Evolutionary conservation across 1,140 invertebrate genomes (phyloP), one percentile per base, ranked within the genome.

Genomic region (Drosophila mauritiana): DNA sequence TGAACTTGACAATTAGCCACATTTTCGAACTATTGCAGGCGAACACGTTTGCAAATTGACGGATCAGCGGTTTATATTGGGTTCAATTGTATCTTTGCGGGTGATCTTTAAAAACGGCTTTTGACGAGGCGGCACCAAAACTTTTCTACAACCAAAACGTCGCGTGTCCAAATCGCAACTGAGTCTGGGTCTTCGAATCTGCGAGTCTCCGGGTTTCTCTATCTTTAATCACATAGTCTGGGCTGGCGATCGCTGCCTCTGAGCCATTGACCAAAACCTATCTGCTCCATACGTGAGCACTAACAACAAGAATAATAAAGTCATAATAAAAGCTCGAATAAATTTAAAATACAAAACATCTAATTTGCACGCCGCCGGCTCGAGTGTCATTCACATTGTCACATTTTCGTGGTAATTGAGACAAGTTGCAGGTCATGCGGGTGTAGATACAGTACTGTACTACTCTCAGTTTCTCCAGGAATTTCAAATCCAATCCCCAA

Each of bases 281-380:
- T 77, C 63, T 61, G 55, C 64, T 52, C n/a, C 43, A 72, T 46
- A 72, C 53, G 63, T 56, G 31, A 39, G 42, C 65, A 65, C 65
- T 53, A 65, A 31, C 69, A 73, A 59, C 46, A 75, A 58, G 52
- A 52, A 46, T 53, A 68, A 80, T 62, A 63, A 52, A 45, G 61
- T 56, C 57, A 62, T 58, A 67, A 80, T 61, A 56, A 80, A 48
- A 68, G 69, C 45, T 46, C 43, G 62, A 65, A 73, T 51, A 81
- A 81, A 78, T 65, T 73, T 61, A 76, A 69, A 61, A 55, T 77
- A 77, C 73, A 77, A 77, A 77, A 77, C 63, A 77, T 78, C 79
- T 73, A 82, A 81, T 73, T 81, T 81, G 59, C 62, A 52, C 49
- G 78, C 78, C 69, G 72, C 37, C 57, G 39, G 63, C 62, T 52